Base-by-base conservation (phyloP, 2,797 vertebrate genomes). In the Arctocebus calabarensis region DNA sequence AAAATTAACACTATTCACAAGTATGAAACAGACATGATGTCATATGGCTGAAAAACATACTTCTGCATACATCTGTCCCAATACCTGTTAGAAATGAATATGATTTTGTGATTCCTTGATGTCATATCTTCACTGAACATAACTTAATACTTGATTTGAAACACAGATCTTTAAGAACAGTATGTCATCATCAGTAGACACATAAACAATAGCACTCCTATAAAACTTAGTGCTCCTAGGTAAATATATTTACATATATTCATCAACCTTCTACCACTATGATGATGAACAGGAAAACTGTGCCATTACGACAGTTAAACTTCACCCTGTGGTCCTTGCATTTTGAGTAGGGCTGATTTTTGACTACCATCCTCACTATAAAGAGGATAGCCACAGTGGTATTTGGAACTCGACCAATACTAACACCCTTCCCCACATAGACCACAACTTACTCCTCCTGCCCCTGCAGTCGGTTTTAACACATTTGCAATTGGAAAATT, bases 121-220 rank as follows among this genome's bases (percentile, higher is more conserved):
- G 74, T 96, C 70, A 62, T 59, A 88, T 85, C n/a, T 79, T 92
- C 78, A 78, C 52, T 70, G 22, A 25, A 89, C 79, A 97, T 91
- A 93, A 89, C 10, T 57, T 23, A 37, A 81, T 87, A 86, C 14
- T 84, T n/a, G n/a, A 84, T 40, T 84, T 81, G 55, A 84, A 55
- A 61, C 75, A 90, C 25, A 75, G 40, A 55, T 57, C 61, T 84
- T 83, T 73, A 61, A 82, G 82, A 92, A 90, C 22, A 68, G 22
- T 55, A 29, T 40, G 52, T 83, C 66, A 77, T 68, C 45, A 68
- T 85, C 73, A 62, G 10, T 22, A 96, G 82, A 19, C 37, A 71
- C 48, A 3, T 59, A 4, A 93, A 84, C 45, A 75, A 71, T 8
- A 62, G 7, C 6, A n/a, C 7, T 62, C 43, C 59, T 37, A 37